Conservation (phyloP, 2,797 vertebrate genomes). For the Tachyglossus aculeatus region DNA sequence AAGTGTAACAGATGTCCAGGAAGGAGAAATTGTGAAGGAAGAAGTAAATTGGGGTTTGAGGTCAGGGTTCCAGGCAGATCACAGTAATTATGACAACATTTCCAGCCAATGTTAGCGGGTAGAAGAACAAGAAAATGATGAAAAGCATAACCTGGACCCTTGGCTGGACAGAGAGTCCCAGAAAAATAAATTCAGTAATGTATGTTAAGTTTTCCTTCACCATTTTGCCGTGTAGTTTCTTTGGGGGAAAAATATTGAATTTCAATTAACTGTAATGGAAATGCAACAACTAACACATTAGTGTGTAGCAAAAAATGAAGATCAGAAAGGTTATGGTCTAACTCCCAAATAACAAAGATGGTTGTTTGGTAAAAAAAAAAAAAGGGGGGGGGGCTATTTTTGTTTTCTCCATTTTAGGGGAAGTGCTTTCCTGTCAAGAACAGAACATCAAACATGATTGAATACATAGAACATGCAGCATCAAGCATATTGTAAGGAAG, state of each 20-base stretch:
- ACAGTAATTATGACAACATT: constrained; percentile 46
- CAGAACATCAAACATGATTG: no score
- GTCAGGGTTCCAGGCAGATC: constrained; percentile 34
- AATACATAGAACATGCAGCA: no score
- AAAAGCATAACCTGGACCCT: constrained; percentile 44
- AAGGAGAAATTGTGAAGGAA: constrained; percentile 66
- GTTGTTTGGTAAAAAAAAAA: no score
- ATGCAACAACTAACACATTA: neutral
- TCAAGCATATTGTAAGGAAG: no score
- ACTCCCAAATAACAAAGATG: no score
- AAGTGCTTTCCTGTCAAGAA: no score
- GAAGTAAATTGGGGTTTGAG: constrained; percentile 66
- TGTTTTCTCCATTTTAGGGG: no score
- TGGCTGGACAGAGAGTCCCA: constrained; percentile 61
- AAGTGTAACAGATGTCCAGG: constrained; percentile 54
- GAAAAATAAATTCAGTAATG: constrained; percentile 57
- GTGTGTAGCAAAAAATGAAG: no score
- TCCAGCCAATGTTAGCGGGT: constrained; percentile 45
- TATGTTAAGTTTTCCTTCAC: neutral
- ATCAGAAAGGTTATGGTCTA: no score
- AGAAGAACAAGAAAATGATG: constrained; percentile 48
- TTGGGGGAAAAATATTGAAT: no score
- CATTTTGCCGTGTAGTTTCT: no score
- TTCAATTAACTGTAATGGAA: neutral
- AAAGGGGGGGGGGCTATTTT: no score